Base-by-base conservation (phyloP, 2,888 invertebrate genomes). In the Hesperia comma region DNA sequence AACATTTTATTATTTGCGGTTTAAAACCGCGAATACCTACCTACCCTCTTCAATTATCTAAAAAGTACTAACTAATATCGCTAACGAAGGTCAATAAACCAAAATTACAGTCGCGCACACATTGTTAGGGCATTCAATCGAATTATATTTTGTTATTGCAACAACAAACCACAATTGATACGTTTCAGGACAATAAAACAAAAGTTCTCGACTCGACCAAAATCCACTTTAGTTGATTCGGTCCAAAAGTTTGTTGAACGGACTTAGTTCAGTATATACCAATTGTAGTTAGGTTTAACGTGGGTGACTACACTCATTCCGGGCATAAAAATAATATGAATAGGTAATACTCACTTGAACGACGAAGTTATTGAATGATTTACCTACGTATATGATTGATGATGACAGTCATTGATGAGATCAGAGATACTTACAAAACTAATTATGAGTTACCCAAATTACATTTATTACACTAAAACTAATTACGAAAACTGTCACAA, bases 181-280 rank as follows among this genome's bases (percentile, higher is more conserved):
- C 53, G 41, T 60, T 60, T 33, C 19, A 55, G 67, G 56, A 67
- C 67, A 67, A 55, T 49, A 61, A 46, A 49, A 55, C 56, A 61
- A 61, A 66, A 67, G 67, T 61, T 67, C 26, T 40, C 64, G 69
- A 67, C 26, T 40, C 64, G 69, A 67, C 70, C 71, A 63, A 70
- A 70, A 70, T 70, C 68, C 62, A 69, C 69, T 72, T 70, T 69
- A 56, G 68, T 51, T 67, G 66, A 68, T 69, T 68, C 54, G 60
- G 63, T 61, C 37, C 40, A 40, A 67, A 69, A 70, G 61, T 68
- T 70, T 37, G 58, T 43, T 61, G 57, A 61, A 54, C 63, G 67
- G 60, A 68, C 68, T 70, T 60, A 57, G 57, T 54, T 54, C 32
- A 12, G 15, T 57, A 51, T 14, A 55, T 51, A 51, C 41, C 41